Evolutionary conservation across 2,113 vertebrate species (phyloP).

Genomic region (Geococcyx californianus): DNA sequence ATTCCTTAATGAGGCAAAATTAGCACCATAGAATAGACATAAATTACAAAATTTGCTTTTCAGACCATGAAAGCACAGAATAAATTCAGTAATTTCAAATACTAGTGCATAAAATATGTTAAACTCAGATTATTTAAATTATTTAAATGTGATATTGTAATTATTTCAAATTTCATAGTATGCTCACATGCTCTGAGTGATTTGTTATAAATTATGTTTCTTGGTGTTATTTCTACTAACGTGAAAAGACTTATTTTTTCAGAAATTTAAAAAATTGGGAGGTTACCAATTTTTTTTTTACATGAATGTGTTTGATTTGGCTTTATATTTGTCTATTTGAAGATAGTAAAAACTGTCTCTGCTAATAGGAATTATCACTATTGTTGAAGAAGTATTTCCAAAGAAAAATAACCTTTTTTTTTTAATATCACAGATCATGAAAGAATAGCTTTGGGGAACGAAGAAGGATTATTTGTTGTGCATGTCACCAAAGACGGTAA

Average conservation of each 20-base stretch:
- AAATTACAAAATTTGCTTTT: background rate
- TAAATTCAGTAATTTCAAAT: background rate
- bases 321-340: background rate
- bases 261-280: background rate
- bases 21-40: background rate
- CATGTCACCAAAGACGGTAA: constrained; percentile 99
- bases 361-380: background rate
- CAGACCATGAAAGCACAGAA: background rate
- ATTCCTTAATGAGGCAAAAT: background rate
- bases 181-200: background rate
- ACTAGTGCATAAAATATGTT: background rate
- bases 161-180: background rate
- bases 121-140: background rate
- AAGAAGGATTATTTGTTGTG: constrained; percentile 95
- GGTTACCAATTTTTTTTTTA: background rate
- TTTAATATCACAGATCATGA: constrained; percentile 87
- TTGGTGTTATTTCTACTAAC: background rate
- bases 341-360: background rate
- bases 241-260: background rate
- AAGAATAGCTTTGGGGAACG: constrained; percentile 94
- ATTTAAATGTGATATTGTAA: background rate
- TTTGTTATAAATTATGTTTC: background rate
- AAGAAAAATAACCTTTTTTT: background rate
- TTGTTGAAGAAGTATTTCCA: background rate
- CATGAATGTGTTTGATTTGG: background rate